These are phyloP conservation scores for Scomberomorus guttatus DNA, from an alignment of 2,797 vertebrate species.

Conservation along the genomic window DNA sequence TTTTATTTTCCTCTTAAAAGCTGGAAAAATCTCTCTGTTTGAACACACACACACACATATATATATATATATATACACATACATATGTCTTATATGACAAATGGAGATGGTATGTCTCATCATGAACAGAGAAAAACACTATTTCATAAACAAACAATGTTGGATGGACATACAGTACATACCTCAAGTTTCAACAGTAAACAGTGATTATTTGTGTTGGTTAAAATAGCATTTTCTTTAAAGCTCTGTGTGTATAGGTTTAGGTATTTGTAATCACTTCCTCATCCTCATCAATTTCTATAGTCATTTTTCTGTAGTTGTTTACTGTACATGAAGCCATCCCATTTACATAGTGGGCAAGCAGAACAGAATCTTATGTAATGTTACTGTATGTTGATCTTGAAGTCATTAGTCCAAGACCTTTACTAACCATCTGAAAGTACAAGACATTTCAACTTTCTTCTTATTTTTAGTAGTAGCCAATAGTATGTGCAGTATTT, in stretches of 20 bases:
- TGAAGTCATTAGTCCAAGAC: not conserved
- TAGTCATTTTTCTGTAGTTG: too few species aligned
- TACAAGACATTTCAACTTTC: too few species aligned
- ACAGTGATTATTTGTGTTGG: not conserved
- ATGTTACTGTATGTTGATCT: not conserved
- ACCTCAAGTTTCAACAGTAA: not conserved
- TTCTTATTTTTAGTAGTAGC: too few species aligned
- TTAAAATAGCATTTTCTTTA: not conserved
- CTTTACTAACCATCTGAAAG: not conserved
- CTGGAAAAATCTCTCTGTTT: slow-evolving; percentile 1
- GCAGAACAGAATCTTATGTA: not conserved
- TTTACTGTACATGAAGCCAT: not conserved
- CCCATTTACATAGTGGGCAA: too few species aligned
- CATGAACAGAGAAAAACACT: not conserved
- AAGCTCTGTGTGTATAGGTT: not conserved
- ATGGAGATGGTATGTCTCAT: slow-evolving; percentile 3
- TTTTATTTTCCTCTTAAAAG: slow-evolving; percentile 58
- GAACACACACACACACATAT: too few species aligned
- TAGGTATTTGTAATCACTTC: not conserved
- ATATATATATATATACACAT: too few species aligned
- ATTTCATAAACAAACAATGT: not conserved
- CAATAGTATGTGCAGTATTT: too few species aligned
- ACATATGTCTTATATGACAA: too few species aligned
- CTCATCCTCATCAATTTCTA: not conserved
- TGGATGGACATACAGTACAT: not conserved